phyloP scores from a whole-genome alignment of 2,113 vertebrate species.

The Lagopus leucura region DNA sequence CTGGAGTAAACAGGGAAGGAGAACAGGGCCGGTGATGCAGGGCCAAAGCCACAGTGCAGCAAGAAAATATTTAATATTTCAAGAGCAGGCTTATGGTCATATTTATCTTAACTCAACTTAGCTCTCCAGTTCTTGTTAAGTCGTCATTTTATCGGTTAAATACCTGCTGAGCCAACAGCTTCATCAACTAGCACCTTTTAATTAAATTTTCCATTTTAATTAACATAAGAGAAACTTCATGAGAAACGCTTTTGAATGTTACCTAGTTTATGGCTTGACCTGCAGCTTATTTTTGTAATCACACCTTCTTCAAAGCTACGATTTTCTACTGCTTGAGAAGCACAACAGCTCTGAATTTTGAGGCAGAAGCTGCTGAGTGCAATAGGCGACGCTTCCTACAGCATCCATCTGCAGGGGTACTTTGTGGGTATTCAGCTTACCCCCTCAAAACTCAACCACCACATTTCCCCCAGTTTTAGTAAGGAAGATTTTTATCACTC shows the following conservation, averaged over 20 bases:
- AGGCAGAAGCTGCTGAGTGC: background rate
- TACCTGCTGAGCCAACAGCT: background rate
- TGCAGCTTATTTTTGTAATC: background rate
- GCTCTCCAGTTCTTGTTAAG: background rate
- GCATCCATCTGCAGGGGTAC: background rate
- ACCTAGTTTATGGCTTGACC: background rate
- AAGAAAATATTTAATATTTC: background rate
- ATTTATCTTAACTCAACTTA: background rate
- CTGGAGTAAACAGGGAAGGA: background rate
- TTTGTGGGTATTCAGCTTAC: background rate
- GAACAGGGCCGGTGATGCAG: accelerated
- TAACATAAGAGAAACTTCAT: accelerated
- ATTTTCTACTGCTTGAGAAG: background rate
- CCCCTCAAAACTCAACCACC: background rate
- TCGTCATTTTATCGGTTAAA: background rate
- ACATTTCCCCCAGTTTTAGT: background rate
- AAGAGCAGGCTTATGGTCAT: background rate
- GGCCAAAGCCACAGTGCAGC: background rate
- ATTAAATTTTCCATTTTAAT: background rate
- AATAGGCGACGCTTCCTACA: background rate
- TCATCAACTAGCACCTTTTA: background rate
- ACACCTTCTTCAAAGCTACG: background rate
- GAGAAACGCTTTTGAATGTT: background rate
- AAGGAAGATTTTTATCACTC: background rate
- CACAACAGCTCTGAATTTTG: background rate